Evolutionary conservation across 2,113 vertebrate species (phyloP).

Genomic region (Cavia aperea): DNA sequence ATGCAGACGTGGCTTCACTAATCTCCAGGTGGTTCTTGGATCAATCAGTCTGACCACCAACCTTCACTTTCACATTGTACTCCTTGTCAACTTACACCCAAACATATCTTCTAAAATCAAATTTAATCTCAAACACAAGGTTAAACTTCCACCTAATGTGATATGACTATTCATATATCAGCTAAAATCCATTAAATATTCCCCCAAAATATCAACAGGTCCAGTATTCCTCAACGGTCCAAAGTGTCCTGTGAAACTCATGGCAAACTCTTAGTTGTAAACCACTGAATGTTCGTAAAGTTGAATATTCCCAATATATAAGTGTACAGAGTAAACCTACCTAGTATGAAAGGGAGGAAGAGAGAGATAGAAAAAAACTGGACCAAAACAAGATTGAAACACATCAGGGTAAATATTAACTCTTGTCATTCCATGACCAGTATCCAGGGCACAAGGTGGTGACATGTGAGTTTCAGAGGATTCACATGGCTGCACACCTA

Average conservation of each 20-base stretch:
- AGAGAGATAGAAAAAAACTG: background rate
- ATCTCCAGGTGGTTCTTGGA: background rate
- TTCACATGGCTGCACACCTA: background rate
- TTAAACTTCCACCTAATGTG: background rate
- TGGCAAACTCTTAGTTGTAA: background rate
- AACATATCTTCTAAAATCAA: background rate
- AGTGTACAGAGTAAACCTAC: background rate
- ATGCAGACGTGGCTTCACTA: background rate
- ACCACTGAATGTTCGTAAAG: background rate
- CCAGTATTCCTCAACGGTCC: background rate
- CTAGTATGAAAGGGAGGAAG: background rate
- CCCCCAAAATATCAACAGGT: background rate
- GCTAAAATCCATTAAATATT: background rate
- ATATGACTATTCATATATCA: background rate
- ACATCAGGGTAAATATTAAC: background rate
- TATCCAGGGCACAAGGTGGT: background rate
- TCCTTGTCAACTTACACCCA: background rate
- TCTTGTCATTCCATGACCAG: background rate
- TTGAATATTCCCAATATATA: background rate
- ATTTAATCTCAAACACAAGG: background rate
- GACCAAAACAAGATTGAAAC: background rate
- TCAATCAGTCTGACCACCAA: background rate
- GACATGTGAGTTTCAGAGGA: background rate
- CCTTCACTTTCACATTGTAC: background rate
- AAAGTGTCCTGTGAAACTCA: background rate